phyloP scores from a whole-genome alignment of 64 coral and sea anemone genomes.

The Porites lutea region DNA sequence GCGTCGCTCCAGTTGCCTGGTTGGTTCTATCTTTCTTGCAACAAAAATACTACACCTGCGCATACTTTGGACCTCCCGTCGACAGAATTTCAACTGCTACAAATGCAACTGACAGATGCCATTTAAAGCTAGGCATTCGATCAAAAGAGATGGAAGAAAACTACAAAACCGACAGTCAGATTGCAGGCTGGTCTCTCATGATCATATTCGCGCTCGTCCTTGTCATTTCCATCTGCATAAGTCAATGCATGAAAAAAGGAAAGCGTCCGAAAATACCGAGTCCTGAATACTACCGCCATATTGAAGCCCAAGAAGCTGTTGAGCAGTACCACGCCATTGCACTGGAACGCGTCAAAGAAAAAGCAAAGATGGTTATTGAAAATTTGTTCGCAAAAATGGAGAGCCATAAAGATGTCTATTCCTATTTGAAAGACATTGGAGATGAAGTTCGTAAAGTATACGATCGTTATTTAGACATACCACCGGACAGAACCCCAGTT shows the following conservation, averaged over 20 bases:
- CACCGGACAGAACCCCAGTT: not conserved
- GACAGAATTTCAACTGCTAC: not conserved
- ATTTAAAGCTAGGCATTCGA: not conserved
- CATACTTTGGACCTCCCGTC: not conserved
- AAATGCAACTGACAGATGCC: not conserved
- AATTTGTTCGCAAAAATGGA: not conserved
- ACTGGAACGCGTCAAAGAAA: not conserved
- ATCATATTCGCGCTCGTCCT: not conserved
- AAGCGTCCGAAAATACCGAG: slow-evolving; percentile 6
- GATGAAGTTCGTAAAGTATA: not conserved
- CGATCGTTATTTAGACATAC: not conserved
- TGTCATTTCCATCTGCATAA: not conserved
- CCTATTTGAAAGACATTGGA: not conserved
- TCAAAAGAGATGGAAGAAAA: not conserved
- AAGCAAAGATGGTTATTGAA: not conserved
- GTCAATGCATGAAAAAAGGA: not conserved
- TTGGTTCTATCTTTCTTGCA: slow-evolving; percentile 24
- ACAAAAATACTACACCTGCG: slow-evolving; percentile 18
- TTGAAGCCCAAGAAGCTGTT: slow-evolving; percentile 14
- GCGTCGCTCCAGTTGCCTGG: not conserved
- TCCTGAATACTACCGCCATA: slow-evolving; percentile 12
- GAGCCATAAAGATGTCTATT: not conserved
- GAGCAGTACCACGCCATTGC: not conserved
- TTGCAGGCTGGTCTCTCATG: slow-evolving; percentile 14
- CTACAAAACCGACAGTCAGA: slow-evolving; percentile 22